Evolutionary conservation across 2,113 vertebrate species (phyloP).

Genomic region (Megalops atlanticus): DNA sequence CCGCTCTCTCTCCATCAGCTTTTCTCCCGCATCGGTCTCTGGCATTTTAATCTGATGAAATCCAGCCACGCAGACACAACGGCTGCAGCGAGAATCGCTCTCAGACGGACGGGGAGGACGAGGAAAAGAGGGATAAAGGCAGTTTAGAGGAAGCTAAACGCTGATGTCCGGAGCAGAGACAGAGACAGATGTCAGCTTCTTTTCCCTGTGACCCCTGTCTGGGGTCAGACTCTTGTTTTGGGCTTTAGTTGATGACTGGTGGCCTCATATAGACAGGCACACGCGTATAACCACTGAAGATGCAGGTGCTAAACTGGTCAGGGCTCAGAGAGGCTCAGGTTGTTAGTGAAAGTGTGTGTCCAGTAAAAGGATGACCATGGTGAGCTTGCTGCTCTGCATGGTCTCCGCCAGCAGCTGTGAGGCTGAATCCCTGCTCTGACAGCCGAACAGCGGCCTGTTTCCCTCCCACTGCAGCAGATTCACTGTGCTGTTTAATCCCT

Average conservation of each 20-base stretch:
- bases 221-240: not conserved
- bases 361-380: not conserved
- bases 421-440: not conserved
- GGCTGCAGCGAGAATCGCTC: conserved; percentile 22
- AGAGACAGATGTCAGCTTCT: conserved; percentile 25
- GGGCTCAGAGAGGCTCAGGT: not conserved
- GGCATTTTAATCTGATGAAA: conserved; percentile 26
- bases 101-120: not conserved
- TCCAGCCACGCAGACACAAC: conserved; percentile 9
- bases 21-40: conserved; percentile 7
- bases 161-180: not conserved
- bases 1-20: not conserved
- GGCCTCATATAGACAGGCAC: not conserved
- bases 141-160: conserved; percentile 18
- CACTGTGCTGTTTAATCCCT: too few species aligned
- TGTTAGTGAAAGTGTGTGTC: not conserved
- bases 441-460: not conserved
- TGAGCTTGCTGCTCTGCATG: not conserved
- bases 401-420: not conserved
- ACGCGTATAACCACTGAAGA: not conserved
- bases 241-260: not conserved
- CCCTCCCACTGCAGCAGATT: not conserved
- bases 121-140: conserved; percentile 4
- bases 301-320: not conserved
- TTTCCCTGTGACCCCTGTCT: not conserved